Evolutionary conservation across 2,888 invertebrate species (phyloP), one percentile per base, ranked within the genome.

Genomic region (Troides helena): DNA sequence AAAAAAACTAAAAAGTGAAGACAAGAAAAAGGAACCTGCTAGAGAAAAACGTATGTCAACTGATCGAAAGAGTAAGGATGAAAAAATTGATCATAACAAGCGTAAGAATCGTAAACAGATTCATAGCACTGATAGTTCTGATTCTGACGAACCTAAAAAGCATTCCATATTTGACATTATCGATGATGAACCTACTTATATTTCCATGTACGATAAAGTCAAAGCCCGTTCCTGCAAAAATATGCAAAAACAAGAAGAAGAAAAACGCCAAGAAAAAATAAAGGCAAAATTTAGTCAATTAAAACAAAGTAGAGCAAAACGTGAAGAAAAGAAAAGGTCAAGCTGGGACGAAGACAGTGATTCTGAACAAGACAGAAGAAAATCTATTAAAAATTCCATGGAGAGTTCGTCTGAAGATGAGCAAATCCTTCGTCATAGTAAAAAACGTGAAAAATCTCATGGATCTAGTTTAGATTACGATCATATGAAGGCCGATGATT

Each of bases 191-290:
- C 98, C 98, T 1, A 95, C 96, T 14, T 98, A 98, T 83, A 97
- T 98, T 72, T 98, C 98, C 14, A 99, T 99, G 99, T 99, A 99
- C 85, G 99, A 99, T 84, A 99, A 99, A 89, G 98, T 98, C 0
- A 98, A 98, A 87, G 98, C 98, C 4, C 94, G 98, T 58, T 98
- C 98, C 36, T 98, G 97, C 79, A 98, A 98, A 87, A 98, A 98
- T 85, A 97, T 97, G 96, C 97, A 97, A 84, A 97, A 97, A 82
- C 95, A 97, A 82, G 97, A 97, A 82, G 97, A 98, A 85, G 97
- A 97, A 86, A 97, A 97, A 83, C 94, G 96, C 0, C 95, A 96
- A 84, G 95, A 96, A 84, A 97, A 97, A 82, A 95, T 97, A 67
- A 97, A 98, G 86, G 97, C 98, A 12, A 97, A 98, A 87, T 98